Evolutionary conservation across 2,888 invertebrate genomes (phyloP), one percentile per base, ranked within the genome.

Genomic region (Cepaea hortensis): DNA sequence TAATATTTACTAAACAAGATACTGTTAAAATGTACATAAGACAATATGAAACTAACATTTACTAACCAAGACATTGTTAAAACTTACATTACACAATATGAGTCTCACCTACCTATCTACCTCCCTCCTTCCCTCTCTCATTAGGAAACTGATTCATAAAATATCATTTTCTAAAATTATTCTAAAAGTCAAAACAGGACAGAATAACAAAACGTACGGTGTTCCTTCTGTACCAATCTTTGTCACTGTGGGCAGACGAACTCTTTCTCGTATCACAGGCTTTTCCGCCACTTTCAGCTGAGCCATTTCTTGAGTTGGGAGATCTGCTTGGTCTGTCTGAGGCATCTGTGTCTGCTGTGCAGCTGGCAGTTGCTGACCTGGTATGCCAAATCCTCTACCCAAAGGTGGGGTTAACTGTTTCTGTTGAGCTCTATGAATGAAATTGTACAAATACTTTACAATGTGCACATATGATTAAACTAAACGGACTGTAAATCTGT

Each of bases 161-260:
- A 35, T 35, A 35, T 35, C 0, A 35, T 35, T 35, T 35, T 35
- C 35, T 35, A 35, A 35, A 35, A 35, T 35, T 35, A 35, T 35
- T 35, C 35, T 35, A 1, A 35, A 35, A 70, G 11, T 23, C 46
- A 77, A 20, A 9, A 77, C 77, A 77, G 50, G 55, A 18, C 55
- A 46, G 18, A 7, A 20, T 72, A 55, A 48, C 20, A 65, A n/a
- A 55, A 70, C 84, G 65, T 75, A 87, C 84, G 84, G 87, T 11
- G 80, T 84, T 79, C 84, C 87, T 11, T 80, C 80, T 65, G 79
- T 75, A 6, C 84, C 81, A 73, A 81, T 84, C 50, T 79, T 84
- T 84, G 81, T 84, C 11, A 84, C 75, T 13, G 84, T 87, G 73
- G 80, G 81, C 35, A 73, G 20, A 18, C 84, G 35, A 15, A 68